These are phyloP conservation scores for Sinosuthora webbiana DNA, from an alignment of 2,113 vertebrate species.

Conservation along the genomic window DNA sequence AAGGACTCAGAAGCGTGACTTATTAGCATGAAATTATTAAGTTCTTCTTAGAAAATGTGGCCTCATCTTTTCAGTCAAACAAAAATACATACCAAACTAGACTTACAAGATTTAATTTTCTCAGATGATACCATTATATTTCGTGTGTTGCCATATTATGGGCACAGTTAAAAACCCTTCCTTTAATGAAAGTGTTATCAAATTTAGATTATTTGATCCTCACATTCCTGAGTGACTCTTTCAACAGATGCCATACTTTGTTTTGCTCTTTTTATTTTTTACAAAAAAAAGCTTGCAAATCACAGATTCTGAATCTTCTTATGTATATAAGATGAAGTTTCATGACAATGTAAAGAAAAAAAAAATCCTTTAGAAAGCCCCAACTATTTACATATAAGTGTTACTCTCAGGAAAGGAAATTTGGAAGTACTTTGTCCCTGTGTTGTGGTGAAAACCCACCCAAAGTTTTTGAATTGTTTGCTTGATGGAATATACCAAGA, in stretches of 20 bases:
- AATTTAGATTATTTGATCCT: neutral
- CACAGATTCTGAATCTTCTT: neutral
- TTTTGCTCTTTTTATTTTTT: neutral
- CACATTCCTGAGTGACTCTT: neutral
- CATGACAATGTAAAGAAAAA: neutral
- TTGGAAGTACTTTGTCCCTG: neutral
- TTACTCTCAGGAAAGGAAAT: neutral
- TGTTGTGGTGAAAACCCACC: neutral
- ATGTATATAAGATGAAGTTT: neutral
- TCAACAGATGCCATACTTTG: neutral
- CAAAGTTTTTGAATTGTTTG: neutral
- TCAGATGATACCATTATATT: neutral
- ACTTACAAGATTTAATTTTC: neutral
- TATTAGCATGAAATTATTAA: conserved; percentile 35
- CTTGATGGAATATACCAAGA: neutral
- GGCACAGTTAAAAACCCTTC: neutral
- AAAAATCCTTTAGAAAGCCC: neutral
- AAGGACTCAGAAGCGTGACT: conserved; percentile 13
- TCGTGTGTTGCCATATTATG: neutral
- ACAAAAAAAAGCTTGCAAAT: neutral
- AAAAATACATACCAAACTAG: neutral
- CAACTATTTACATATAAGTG: neutral
- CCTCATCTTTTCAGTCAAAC: neutral
- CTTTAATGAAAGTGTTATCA: neutral
- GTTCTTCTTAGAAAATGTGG: neutral